phyloP scores from a whole-genome alignment of 2,888 invertebrate species.

The Polydrusus cervinus region DNA sequence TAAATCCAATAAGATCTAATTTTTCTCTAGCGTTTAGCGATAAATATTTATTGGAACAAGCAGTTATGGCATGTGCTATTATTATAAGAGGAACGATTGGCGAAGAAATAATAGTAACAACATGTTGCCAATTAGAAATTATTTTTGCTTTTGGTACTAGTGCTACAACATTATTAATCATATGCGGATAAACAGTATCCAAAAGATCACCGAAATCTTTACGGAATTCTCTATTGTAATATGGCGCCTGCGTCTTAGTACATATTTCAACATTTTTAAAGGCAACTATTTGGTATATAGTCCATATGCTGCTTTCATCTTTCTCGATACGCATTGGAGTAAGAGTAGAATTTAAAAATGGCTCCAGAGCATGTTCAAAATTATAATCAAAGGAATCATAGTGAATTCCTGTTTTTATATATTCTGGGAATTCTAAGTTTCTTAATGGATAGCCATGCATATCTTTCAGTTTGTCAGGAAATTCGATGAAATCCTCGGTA shows the following conservation, averaged over 20 bases:
- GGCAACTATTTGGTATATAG: background rate
- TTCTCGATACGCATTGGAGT: background rate
- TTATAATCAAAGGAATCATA: slow-evolving; percentile 12
- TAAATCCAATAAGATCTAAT: slow-evolving; percentile 8
- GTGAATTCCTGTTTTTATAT: background rate
- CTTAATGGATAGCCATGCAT: slow-evolving; percentile 34
- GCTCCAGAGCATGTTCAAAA: background rate
- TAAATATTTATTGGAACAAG: background rate
- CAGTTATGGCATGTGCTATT: background rate
- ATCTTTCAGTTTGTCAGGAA: slow-evolving; percentile 37
- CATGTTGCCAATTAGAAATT: background rate
- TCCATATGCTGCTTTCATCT: background rate
- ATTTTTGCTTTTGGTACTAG: slow-evolving; percentile 25
- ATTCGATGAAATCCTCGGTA: background rate
- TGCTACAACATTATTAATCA: slow-evolving; percentile 19
- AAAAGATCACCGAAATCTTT: background rate
- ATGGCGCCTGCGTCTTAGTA: background rate
- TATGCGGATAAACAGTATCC: background rate
- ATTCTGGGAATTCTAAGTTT: background rate
- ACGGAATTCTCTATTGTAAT: background rate
- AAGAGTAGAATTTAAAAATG: background rate
- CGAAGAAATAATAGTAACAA: background rate
- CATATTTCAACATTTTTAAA: slow-evolving; percentile 1
- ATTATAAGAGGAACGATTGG: background rate
- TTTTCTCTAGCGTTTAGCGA: background rate